Conservation (phyloP, 2,113 vertebrate genomes). For the Brienomyrus brachyistius region DNA sequence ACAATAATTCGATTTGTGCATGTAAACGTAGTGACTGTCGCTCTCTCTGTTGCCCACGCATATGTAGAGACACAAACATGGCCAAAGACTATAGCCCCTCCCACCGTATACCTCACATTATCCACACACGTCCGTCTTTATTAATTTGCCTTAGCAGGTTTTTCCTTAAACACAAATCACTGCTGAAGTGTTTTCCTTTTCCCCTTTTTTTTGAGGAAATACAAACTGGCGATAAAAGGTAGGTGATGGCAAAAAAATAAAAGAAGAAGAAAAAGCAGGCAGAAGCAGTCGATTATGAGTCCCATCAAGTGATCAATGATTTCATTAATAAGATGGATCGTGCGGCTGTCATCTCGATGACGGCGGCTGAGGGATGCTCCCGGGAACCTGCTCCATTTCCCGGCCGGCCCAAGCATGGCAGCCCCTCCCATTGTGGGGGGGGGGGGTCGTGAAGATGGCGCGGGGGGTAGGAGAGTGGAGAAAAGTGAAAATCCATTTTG, state of each 20-base stretch:
- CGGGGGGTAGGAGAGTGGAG: constrained; percentile 58
- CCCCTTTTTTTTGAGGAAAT: not conserved
- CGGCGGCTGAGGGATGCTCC: constrained; percentile 90
- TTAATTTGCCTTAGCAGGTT: not conserved
- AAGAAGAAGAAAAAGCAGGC: constrained; percentile 38
- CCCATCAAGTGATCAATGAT: constrained; percentile 99
- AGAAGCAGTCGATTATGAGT: constrained; percentile 84
- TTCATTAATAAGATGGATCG: constrained; percentile 99
- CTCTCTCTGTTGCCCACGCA: not conserved
- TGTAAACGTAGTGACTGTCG: not conserved
- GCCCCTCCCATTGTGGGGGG: constrained; percentile 42
- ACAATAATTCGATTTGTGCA: too few relatives aligned
- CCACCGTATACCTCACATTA: not conserved
- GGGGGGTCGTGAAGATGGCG: constrained; percentile 15
- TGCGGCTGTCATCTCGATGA: constrained; percentile 86
- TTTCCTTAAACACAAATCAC: not conserved
- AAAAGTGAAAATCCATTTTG: constrained; percentile 99
- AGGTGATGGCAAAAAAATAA: not conserved
- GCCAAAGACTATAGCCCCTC: not conserved
- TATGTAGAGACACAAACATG: not conserved
- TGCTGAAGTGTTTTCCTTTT: not conserved
- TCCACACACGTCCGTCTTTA: not conserved
- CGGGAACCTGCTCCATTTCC: constrained; percentile 74
- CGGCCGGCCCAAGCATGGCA: constrained; percentile 66
- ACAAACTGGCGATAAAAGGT: not conserved